Evolutionary conservation across 2,888 invertebrate species (phyloP).

Genomic region (Agriopis leucophaearia): DNA sequence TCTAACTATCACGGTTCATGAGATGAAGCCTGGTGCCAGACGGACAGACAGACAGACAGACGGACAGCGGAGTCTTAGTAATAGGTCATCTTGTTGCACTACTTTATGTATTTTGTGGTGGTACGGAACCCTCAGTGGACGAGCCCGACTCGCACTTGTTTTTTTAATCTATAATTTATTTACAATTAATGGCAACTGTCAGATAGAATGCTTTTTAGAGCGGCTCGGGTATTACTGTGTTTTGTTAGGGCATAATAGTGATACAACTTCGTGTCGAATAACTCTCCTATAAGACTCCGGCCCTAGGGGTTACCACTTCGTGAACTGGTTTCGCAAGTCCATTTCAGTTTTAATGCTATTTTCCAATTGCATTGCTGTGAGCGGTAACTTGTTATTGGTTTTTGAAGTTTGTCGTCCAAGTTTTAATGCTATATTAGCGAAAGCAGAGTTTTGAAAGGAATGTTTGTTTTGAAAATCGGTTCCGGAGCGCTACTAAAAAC

Average conservation of each 20-base stretch:
- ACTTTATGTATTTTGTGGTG: too few species aligned
- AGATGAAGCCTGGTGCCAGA: too few species aligned
- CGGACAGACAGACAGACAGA: too few species aligned
- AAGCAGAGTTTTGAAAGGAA: slow-evolving; percentile 4
- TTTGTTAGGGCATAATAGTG: slow-evolving; percentile 20
- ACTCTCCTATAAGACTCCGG: slow-evolving; percentile 13
- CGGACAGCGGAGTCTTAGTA: too few species aligned
- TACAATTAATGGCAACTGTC: too few species aligned
- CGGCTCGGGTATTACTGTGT: too few species aligned
- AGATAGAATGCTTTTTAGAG: too few species aligned
- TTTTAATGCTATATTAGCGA: slow-evolving; percentile 28
- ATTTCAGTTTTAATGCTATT: slow-evolving; percentile 69
- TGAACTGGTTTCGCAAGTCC: slow-evolving; percentile 56
- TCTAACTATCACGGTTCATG: too few species aligned
- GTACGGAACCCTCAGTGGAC: too few species aligned
- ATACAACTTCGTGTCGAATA: slow-evolving; percentile 41
- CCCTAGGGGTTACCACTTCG: slow-evolving; percentile 46
- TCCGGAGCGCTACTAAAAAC: neutral
- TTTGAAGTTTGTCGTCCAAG: slow-evolving; percentile 33
- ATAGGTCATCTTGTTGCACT: too few species aligned
- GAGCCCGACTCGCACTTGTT: too few species aligned
- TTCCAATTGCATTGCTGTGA: slow-evolving; percentile 62
- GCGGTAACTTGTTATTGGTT: slow-evolving; percentile 51
- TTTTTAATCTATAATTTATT: too few species aligned
- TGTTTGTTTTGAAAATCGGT: slow-evolving; percentile 7